phyloP scores from a whole-genome alignment of 1,140 invertebrate species.

The Varroa destructor region DNA sequence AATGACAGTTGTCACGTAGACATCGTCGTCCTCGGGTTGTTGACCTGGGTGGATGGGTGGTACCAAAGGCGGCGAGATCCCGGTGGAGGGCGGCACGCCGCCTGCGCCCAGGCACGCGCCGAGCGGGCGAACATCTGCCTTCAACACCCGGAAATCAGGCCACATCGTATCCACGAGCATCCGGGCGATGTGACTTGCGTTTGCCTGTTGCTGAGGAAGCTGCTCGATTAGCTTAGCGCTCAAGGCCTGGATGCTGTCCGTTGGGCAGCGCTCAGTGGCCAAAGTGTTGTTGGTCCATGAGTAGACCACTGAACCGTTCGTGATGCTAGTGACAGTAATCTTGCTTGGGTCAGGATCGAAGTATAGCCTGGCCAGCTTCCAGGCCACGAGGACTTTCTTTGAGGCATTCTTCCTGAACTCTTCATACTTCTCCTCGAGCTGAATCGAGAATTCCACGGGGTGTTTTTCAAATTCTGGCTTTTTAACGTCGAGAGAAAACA shows the following conservation, averaged over 20 bases:
- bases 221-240: constrained; percentile 48
- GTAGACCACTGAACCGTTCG: constrained; percentile 45
- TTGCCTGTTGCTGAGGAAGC: constrained; percentile 24
- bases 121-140: constrained; percentile 54
- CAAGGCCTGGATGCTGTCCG: constrained; percentile 55
- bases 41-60: constrained; percentile 42
- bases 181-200: constrained; percentile 43
- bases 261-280: constrained; percentile 54
- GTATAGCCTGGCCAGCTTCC: constrained; percentile 59
- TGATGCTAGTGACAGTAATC: constrained; percentile 52
- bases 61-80: constrained; percentile 34
- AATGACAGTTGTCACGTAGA: constrained; percentile 74
- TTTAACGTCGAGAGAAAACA: constrained; percentile 59
- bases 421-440: constrained; percentile 56
- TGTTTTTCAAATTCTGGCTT: constrained; percentile 44
- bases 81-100: constrained; percentile 40
- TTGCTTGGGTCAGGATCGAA: constrained; percentile 56
- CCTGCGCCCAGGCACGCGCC: constrained; percentile 54
- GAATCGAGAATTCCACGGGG: constrained; percentile 54
- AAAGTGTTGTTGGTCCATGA: constrained; percentile 65
- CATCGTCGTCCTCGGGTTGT: constrained; percentile 50
- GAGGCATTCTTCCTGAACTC: constrained; percentile 54
- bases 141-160: constrained; percentile 60
- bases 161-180: constrained; percentile 57
- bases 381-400: constrained; percentile 53